Evolutionary conservation across 2,797 vertebrate species (phyloP).

Genomic region (Premnoplex brunnescens): DNA sequence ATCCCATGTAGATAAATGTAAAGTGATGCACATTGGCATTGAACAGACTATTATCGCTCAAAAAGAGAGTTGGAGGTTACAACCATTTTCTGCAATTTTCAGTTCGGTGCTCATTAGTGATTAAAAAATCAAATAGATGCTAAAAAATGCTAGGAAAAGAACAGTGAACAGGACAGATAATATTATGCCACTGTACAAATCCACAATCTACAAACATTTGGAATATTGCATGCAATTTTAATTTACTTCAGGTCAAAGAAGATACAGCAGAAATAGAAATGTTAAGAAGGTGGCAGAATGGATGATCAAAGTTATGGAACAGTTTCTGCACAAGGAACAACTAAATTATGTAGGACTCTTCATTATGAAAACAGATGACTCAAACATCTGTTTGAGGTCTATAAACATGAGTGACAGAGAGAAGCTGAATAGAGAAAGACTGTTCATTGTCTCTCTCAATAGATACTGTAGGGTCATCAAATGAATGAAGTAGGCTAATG

Average conservation of each 20-base stretch:
- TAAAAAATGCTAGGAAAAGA: neutral
- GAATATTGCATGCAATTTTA: neutral
- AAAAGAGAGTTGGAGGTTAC: neutral
- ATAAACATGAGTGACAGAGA: neutral
- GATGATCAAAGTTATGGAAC: slow-evolving; percentile 25
- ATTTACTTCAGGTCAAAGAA: neutral
- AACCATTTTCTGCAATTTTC: neutral
- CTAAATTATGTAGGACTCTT: slow-evolving; percentile 22
- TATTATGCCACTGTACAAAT: neutral
- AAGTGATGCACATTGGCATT: neutral
- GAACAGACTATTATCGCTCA: neutral
- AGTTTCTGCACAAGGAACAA: neutral
- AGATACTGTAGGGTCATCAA: neutral
- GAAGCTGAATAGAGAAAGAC: neutral
- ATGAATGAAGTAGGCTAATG: neutral
- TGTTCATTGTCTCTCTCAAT: neutral
- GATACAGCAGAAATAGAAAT: neutral
- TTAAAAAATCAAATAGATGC: neutral
- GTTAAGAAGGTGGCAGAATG: neutral
- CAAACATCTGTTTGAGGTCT: neutral
- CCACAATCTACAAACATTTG: neutral
- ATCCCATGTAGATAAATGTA: neutral
- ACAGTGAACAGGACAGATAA: neutral
- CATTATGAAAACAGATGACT: slow-evolving; percentile 12
- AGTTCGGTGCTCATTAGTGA: neutral